phyloP scores from a whole-genome alignment of 2,888 invertebrate species.

The Spisula solida region DNA sequence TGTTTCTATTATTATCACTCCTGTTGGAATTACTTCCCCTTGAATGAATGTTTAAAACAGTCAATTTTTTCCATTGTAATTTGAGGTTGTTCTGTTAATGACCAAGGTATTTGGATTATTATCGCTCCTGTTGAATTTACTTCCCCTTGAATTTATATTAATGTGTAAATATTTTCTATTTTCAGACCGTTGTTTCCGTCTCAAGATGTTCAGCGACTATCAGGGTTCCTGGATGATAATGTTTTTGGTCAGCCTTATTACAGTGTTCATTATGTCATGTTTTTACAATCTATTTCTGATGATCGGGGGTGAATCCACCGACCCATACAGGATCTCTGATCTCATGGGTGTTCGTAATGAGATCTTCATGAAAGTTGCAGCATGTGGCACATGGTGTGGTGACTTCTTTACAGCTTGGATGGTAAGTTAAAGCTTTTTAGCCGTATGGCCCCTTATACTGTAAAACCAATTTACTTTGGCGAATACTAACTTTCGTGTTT shows the following conservation, averaged over 20 bases:
- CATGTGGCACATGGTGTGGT: conserved; percentile 89
- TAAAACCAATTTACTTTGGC: too few species aligned
- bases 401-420: conserved; percentile 89
- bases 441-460: not conserved
- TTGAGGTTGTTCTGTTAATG: too few species aligned
- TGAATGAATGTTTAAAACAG: not conserved
- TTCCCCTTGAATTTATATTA: not conserved
- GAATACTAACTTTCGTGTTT: too few species aligned
- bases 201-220: conserved; percentile 89
- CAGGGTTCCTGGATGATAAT: conserved; percentile 89
- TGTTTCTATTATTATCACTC: not conserved
- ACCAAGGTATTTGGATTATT: too few species aligned
- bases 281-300: conserved; percentile 88
- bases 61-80: too few species aligned
- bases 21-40: not conserved
- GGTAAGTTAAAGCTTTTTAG: conserved; percentile 76
- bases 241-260: conserved; percentile 88
- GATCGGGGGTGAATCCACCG: conserved; percentile 84
- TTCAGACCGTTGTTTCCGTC: conserved; percentile 86
- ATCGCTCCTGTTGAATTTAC: not conserved
- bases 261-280: conserved; percentile 88
- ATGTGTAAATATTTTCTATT: conserved; percentile 28
- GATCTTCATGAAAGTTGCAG: conserved; percentile 89
- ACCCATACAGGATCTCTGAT: conserved; percentile 87
- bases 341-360: conserved; percentile 88